Evolutionary conservation across 2,888 invertebrate genomes (phyloP), one percentile per base, ranked within the genome.

Genomic region (Diachrysia chrysitis): DNA sequence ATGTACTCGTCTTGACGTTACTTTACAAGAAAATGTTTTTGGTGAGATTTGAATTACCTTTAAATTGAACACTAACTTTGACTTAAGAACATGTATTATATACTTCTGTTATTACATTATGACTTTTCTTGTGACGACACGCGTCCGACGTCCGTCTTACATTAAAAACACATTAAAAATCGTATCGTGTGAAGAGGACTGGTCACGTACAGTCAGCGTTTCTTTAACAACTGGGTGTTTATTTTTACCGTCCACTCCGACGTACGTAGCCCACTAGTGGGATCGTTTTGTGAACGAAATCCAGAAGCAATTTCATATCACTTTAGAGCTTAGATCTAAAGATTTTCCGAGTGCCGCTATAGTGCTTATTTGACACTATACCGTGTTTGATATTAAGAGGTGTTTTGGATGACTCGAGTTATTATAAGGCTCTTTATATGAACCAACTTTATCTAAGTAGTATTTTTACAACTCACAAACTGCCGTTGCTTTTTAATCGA

Each of bases 171-270:
- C 12, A 67, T 69, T 66, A 66, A 58, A 69, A 70, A 58, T 79
- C 79, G 82, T 70, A 9, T 0, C 9, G 0, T 85, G 42, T 89
- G 87, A 91, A 86, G 42, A 37, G 12, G 42, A 16, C 21, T 63
- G 79, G 80, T 78, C 81, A 80, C 69, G 73, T 73, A 61, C 71
- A 86, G 81, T 89, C 87, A 88, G 90, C 90, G 76, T 84, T 88
- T 87, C 83, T 86, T 82, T 90, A 90, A 90, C 90, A 90, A 90
- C 89, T 83, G 74, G 84, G 83, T 90, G 89, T 90, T 90, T 90
- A 90, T 89, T 89, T 86, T 85, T 85, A 81, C 83, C 82, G 78
- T 77, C 80, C 79, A 83, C 83, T 72, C 68, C 65, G 62, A 67
- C 68, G 69, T 67, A 65, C 73, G 65, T 58, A 69, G 73, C 57